phyloP scores from a whole-genome alignment of 2,797 vertebrate species.

The Coregonus ussuriensis region DNA sequence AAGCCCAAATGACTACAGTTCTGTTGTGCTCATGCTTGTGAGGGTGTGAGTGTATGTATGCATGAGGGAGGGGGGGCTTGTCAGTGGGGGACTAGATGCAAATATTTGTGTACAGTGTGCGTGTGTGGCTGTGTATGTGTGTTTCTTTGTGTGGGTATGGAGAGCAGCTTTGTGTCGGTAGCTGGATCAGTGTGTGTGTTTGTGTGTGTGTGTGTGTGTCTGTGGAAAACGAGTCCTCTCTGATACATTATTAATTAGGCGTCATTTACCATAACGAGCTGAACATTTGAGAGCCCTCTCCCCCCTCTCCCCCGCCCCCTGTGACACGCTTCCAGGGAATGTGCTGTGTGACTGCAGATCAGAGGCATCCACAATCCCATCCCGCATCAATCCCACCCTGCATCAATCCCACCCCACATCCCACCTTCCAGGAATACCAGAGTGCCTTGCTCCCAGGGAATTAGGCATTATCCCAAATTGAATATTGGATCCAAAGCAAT shows the following conservation, averaged over 20 bases:
- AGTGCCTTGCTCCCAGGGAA: slow-evolving; percentile 44
- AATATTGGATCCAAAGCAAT: too few species aligned
- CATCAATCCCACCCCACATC: slow-evolving; percentile 61
- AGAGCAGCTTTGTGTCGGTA: slow-evolving; percentile 2
- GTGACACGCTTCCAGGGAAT: slow-evolving; percentile 72
- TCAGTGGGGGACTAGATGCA: slow-evolving; percentile 33
- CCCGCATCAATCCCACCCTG: slow-evolving; percentile 57
- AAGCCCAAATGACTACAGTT: slow-evolving; percentile 55
- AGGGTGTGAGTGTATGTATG: slow-evolving; percentile 29
- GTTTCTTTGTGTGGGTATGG: slow-evolving; percentile 51
- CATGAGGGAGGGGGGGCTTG: slow-evolving; percentile 27
- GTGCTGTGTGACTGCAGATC: slow-evolving; percentile 68
- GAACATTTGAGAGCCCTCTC: slow-evolving; percentile 67
- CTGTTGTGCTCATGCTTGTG: slow-evolving; percentile 43
- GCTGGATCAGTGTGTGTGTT: slow-evolving; percentile 8
- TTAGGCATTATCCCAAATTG: slow-evolving; percentile 4
- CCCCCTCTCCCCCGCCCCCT: slow-evolving; percentile 26
- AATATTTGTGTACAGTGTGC: slow-evolving; percentile 32
- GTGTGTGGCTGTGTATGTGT: slow-evolving; percentile 42
- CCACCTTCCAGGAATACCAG: slow-evolving; percentile 66
- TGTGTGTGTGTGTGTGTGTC: slow-evolving; percentile 44
- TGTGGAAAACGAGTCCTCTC: slow-evolving; percentile 61
- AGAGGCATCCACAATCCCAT: slow-evolving; percentile 64
- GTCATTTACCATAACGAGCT: slow-evolving; percentile 77
- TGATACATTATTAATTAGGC: slow-evolving; percentile 81